Percentiles rank a stretch among this genome's conserved stretches.
Conservation (phyloP, 35 echinoderm and acorn worm species). For the Anneissia japonica region DNA sequence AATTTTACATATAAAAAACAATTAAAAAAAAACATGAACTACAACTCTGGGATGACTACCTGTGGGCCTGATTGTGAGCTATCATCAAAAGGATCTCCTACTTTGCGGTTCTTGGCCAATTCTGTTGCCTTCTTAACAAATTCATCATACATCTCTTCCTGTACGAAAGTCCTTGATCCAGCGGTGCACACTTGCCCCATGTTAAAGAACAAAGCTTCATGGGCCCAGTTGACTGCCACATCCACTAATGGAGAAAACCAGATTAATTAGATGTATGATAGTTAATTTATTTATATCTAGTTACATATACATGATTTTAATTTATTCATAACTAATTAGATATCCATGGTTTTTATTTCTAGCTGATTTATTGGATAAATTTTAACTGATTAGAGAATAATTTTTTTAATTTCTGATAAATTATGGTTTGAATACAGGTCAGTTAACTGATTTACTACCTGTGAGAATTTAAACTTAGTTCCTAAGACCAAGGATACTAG, state of each 20-base stretch:
- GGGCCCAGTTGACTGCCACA: constrained; percentile 55
- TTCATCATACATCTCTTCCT: constrained; percentile 83
- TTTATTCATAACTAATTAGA: too few relatives aligned
- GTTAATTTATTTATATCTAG: too few relatives aligned
- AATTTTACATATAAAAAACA: background rate
- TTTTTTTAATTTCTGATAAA: too few relatives aligned
- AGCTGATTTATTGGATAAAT: too few relatives aligned
- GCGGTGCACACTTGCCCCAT: constrained; percentile 78
- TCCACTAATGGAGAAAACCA: constrained; percentile 55
- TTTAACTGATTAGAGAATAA: too few relatives aligned
- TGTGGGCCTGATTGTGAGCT: constrained; percentile 65
- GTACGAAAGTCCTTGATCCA: constrained; percentile 75
- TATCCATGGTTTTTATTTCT: too few relatives aligned
- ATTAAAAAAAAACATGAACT: background rate
- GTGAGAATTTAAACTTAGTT: too few relatives aligned
- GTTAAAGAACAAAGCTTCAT: constrained; percentile 61
- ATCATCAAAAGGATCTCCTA: constrained; percentile 62
- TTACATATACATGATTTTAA: too few relatives aligned
- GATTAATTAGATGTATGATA: too few relatives aligned
- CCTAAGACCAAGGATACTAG: too few relatives aligned
- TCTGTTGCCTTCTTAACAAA: constrained; percentile 60
- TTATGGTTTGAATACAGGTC: too few relatives aligned
- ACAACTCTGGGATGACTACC: constrained; percentile 11
- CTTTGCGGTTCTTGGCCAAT: constrained; percentile 37
- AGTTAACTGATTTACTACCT: too few relatives aligned